These are phyloP conservation scores for Cercocebus atys DNA, from an alignment of 2,113 vertebrate genomes.

Conservation along the genomic window DNA sequence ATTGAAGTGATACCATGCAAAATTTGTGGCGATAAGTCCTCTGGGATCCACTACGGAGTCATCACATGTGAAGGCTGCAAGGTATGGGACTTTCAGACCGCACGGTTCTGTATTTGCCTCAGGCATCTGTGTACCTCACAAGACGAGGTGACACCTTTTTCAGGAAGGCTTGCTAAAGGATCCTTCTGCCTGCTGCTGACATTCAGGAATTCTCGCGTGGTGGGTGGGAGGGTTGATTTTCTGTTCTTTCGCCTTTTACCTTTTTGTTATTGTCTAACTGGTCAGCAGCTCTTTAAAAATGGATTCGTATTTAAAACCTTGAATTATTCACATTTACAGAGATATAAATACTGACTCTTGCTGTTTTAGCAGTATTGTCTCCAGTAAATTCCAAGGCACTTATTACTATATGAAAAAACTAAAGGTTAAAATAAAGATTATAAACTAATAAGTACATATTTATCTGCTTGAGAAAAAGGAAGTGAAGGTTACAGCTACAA, in stretches of 20 bases:
- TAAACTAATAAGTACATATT: not conserved
- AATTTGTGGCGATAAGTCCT: constrained; percentile 99
- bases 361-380: constrained; percentile 38
- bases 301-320: constrained; percentile 49
- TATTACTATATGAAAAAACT: not conserved
- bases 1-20: constrained; percentile 99
- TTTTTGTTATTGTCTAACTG: not conserved
- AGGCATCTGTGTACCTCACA: not conserved
- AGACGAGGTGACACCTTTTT: not conserved
- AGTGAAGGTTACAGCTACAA: not conserved
- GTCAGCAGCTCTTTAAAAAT: constrained; percentile 52
- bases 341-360: constrained; percentile 2
- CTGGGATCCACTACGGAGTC: constrained; percentile 99
- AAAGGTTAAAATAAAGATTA: constrained; percentile 33
- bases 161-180: not conserved
- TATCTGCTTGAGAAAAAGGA: constrained; percentile 44
- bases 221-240: not conserved
- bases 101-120: constrained; percentile 43
- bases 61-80: constrained; percentile 99
- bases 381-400: constrained; percentile 44
- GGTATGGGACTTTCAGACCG: constrained; percentile 85
- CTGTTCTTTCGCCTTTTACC: not conserved
- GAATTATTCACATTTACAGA: constrained; percentile 39
- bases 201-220: not conserved
- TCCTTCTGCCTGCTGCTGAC: constrained; percentile 31